Evolutionary conservation across 64 coral and sea anemone species (phyloP), one percentile per base, ranked within the genome.

Genomic region (Montipora foliosa): DNA sequence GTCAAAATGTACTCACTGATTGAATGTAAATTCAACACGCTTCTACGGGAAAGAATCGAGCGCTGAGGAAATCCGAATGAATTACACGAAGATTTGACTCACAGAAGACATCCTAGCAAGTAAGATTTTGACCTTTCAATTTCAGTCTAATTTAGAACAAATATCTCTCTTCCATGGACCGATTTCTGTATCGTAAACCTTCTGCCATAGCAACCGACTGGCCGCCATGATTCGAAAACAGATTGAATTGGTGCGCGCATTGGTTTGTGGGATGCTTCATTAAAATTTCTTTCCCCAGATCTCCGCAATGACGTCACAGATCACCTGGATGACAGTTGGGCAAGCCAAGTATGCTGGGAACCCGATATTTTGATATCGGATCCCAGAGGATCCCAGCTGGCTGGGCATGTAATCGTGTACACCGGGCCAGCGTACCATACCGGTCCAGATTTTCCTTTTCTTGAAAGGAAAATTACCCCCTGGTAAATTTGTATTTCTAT

Each of bases 1-100:
- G 77, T 79, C 77, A 79, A 79, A 79, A 79, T 79, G 47, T 79
- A 79, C 49, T 79, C 77, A 50, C 77, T 79, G 77, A 79, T 79
- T 79, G 77, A 79, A 79, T 52, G 47, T 16, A 49, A 79, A 50
- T 57, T 78, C 46, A 78, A 78, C 76, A 78, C 44, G 47, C 76
- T 78, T 78, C 76, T 78, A 1, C 76, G 76, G 45, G 76, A 78
- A 78, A 78, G 76, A 78, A 78, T 78, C 76, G 76, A 78, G 76
- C 76, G 44, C 76, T 78, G 76, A 78, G 4, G 67, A 69, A 69
- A 69, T 47, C 46, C 76, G 37, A 78, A 49, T 48, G 12, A 48
- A 78, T 19, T 78, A 78, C 49, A 47, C 45, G 44, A 49, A 45
- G 76, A 78, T 78, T 78, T 11, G 76, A 78, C 76, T 47, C 76